Evolutionary conservation across 2,888 invertebrate genomes (phyloP), one percentile per base, ranked within the genome.

Genomic region (Polia nebulosa): DNA sequence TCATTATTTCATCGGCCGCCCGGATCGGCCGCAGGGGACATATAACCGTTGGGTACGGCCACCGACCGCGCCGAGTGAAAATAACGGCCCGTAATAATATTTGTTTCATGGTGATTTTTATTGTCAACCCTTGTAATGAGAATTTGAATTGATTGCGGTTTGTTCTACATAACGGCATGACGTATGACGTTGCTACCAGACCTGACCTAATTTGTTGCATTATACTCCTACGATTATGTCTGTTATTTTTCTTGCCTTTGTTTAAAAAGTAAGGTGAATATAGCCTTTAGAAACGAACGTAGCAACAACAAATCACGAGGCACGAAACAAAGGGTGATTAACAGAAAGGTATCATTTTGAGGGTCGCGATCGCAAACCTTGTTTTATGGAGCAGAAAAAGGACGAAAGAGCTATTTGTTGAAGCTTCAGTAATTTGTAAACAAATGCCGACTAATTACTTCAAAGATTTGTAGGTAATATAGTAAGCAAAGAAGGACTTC

Each of bases 1-100:
- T 92, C 90, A 93, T 91, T 93, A 92, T 92, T 92, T 92, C 92
- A 92, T 91, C 91, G 90, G 88, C 85, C 86, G 82, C 78, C 82
- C 67, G 87, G 85, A 90, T 89, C 82, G 89, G 76, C 75, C 92
- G 73, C 92, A 53, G 55, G 93, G 92, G 93, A 91, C 87, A 81
- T 86, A 91, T 92, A 90, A 89, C 87, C 79, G 86, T 86, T 85
- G 85, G 81, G 80, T 87, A 81, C 82, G 83, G 84, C 84, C 78
- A 85, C 84, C 78, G 82, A 75, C 84, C 86, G 84, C 82, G 75
- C 68, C 73, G 70, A 82, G 81, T 87, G 86, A 85, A 88, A 88
- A 89, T 87, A 86, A 87, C 84, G 84, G 81, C 78, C 76, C 66
- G 76, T 83, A 81, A 81, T 86, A 83, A 84, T 84, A 82, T 87